phyloP scores from a whole-genome alignment of 1,140 invertebrate species.

The Cyphomyrmex costatus region DNA sequence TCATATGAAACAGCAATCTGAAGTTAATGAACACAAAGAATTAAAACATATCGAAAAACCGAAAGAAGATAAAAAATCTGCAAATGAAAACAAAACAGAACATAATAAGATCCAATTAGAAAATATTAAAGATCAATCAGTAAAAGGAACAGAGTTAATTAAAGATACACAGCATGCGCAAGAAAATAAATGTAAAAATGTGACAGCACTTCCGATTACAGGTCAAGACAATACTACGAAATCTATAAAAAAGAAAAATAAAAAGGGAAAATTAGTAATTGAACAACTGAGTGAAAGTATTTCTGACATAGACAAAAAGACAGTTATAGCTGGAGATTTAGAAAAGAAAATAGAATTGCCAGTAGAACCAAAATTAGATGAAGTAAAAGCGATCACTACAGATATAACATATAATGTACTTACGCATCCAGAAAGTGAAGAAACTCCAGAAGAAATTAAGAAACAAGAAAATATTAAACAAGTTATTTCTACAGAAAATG shows the following conservation, averaged over 20 bases:
- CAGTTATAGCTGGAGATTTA: constrained; percentile 2
- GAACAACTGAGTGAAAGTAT: constrained; percentile 1
- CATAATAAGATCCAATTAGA: background rate
- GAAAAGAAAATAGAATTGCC: constrained; percentile 16
- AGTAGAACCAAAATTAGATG: constrained; percentile 16
- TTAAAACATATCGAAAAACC: background rate
- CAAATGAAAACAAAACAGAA: background rate
- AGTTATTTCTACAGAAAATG: too few species aligned
- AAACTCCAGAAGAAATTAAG: background rate
- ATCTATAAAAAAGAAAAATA: constrained; percentile 64
- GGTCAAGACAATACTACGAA: background rate
- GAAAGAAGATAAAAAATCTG: background rate
- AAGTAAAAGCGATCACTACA: background rate
- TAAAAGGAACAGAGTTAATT: background rate
- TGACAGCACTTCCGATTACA: background rate
- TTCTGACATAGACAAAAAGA: background rate
- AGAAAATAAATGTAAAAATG: constrained; percentile 7
- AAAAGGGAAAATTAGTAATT: constrained; percentile 26
- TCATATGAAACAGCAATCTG: background rate
- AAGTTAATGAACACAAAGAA: constrained; percentile 14
- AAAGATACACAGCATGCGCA: constrained; percentile 10
- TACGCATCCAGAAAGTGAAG: background rate
- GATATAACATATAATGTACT: background rate
- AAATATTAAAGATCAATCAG: background rate
- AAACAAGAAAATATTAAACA: background rate